Evolutionary conservation across 2,113 vertebrate genomes (phyloP).

Genomic region (Lagopus leucura): DNA sequence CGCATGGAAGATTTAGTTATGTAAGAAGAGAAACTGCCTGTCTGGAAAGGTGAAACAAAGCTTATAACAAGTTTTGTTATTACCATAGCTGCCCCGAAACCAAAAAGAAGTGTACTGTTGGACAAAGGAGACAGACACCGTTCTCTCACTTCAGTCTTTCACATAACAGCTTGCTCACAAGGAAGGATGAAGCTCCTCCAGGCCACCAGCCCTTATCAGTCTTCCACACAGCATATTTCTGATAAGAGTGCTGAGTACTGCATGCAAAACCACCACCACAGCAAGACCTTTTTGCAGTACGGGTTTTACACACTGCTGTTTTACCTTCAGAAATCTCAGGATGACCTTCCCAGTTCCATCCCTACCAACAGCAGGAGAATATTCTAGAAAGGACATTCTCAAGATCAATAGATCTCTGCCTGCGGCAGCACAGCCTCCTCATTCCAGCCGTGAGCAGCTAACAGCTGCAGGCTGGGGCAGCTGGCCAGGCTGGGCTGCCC

Average conservation of each 20-base stretch:
- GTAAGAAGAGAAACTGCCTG: not conserved
- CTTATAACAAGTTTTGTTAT: not conserved
- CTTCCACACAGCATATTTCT: accelerated
- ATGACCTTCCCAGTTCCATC: accelerated
- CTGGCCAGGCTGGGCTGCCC: not conserved
- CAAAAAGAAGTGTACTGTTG: not conserved
- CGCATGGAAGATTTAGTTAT: not conserved
- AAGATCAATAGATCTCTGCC: not conserved
- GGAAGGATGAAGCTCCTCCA: not conserved
- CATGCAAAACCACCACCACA: accelerated
- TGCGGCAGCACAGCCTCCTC: too few relatives aligned
- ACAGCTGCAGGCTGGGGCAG: too few relatives aligned
- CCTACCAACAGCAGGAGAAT: too few relatives aligned
- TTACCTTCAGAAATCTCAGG: not conserved
- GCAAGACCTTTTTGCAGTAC: accelerated
- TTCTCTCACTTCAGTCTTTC: not conserved
- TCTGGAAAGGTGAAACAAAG: not conserved
- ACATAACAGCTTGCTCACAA: not conserved
- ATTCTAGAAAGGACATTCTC: accelerated
- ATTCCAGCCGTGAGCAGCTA: too few relatives aligned
- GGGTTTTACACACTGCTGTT: not conserved
- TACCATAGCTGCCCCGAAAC: not conserved
- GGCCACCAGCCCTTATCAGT: not conserved
- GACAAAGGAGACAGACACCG: not conserved
- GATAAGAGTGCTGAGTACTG: accelerated